These are phyloP conservation scores for Leptinotarsa undecemlineata DNA, from an alignment of 1,140 invertebrate genomes.

Conservation along the genomic window DNA sequence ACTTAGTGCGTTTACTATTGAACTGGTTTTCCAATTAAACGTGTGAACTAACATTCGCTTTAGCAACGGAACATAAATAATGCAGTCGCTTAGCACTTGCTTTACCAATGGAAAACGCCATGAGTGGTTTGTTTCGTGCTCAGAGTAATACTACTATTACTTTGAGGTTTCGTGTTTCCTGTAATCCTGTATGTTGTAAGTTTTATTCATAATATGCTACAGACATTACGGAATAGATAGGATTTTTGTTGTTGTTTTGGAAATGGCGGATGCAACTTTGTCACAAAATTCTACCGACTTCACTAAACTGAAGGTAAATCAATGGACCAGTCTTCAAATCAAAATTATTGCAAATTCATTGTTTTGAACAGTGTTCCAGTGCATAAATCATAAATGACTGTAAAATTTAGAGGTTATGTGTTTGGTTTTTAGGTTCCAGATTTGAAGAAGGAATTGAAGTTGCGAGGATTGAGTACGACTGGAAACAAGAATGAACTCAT, in stretches of 20 bases:
- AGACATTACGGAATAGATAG: too few relatives aligned
- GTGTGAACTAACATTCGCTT: too few relatives aligned
- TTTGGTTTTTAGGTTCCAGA: constrained; percentile 67
- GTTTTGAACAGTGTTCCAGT: not conserved
- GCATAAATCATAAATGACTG: not conserved
- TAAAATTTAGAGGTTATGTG: constrained; percentile 34
- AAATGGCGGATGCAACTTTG: constrained; percentile 39
- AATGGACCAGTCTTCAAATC: not conserved
- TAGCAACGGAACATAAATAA: too few relatives aligned
- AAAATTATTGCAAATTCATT: not conserved
- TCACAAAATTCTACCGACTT: constrained; percentile 35
- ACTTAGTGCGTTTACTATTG: too few relatives aligned
- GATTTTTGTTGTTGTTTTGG: constrained; percentile 15
- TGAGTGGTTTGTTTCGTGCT: too few relatives aligned
- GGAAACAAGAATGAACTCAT: constrained; percentile 83
- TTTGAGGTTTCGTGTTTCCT: too few relatives aligned
- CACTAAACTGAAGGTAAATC: constrained; percentile 46
- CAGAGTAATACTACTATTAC: too few relatives aligned
- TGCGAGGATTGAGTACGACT: constrained; percentile 69
- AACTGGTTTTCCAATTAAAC: too few relatives aligned
- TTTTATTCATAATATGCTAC: too few relatives aligned
- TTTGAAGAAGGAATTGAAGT: constrained; percentile 78
- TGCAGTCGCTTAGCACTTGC: too few relatives aligned
- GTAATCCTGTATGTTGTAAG: too few relatives aligned
- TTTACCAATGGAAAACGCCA: too few relatives aligned